Evolutionary conservation across 2,888 invertebrate genomes (phyloP), one percentile per base, ranked within the genome.

Genomic region (Ectobius pallidus): DNA sequence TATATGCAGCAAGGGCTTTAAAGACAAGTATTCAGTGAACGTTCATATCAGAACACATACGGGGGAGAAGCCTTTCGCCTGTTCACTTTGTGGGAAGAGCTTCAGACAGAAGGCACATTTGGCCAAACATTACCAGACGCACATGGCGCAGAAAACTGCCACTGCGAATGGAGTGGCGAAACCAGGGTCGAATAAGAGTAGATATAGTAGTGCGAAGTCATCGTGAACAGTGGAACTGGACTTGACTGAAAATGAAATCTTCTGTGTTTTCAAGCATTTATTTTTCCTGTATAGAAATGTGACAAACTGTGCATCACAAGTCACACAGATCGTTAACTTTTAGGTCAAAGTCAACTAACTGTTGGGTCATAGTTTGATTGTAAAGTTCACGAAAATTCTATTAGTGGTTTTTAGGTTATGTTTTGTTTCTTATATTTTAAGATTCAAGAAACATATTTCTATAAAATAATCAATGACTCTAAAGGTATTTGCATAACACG

Each of bases 31-130:
- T 87, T 94, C 97, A 75, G 96, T 99, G 71, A 98, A 98, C 82
- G 98, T 98, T 62, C 99, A 99, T 84, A 95, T 98, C 78, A 88
- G 98, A 78, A 98, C 98, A 30, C 99, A 99, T 82, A 98, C 98
- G 0, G 98, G 97, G 0, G 98, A 99, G 83, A 98, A 99, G 81
- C 98, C 99, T 0, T 99, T 99, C 83, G 90, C 94, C 42, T 99
- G 99, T 83, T 92, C 92, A 20, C 87, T 97, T 72, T 99, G 99
- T 82, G 95, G 95, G 76, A 96, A 95, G 83, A 94, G 93, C 80
- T 96, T 96, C 85, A 88, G 95, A 65, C 95, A 96, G 83, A 96
- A 96, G 81, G 95, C 95, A 0, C 95, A 96, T 80, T 86, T 96
- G 78, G 95, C 95, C 74, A 96, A 96, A 82, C 95, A 96, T 84